Base-by-base conservation (phyloP, 2,113 vertebrate genomes). In the Osmerus eperlanus region DNA sequence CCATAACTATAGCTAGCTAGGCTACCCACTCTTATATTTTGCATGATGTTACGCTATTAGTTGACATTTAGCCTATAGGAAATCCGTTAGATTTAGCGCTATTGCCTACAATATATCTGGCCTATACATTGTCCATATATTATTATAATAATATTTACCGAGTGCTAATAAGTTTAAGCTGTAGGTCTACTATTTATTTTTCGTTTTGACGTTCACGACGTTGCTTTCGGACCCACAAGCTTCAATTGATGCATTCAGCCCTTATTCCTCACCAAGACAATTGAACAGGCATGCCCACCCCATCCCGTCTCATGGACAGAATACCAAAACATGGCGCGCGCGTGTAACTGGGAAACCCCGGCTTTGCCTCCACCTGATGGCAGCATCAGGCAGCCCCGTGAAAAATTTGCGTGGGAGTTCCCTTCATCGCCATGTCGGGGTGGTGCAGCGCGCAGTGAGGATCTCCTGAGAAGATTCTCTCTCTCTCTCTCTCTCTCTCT, bases 381-480 rank as follows among this genome's bases (percentile, higher is more conserved):
- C 89, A 91, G 90, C 91, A 91, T 89, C 85, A 91, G 91, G 91
- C 91, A 89, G 92, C 86, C 91, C 91, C 90, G 89, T 88, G 87
- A 79, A 89, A 83, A 81, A 83, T 81, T 87, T 92, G 93, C 92
- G 93, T 93, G 90, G 92, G 93, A 93, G 93, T 93, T 94, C 91
- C 93, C 92, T 84, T 74, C 88, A 85, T 84, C 86, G 86, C 89
- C 90, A 89, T 89, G 86, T 91, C 87, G 81, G 85, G 81, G 84
- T 87, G 84, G 85, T 79, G 84, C 89, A 81, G 76, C 70, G 76
- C 85, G 67, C 80, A 72, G 62, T 73, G 73, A 81, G 86, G 78
- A 75, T 83, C 74, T 83, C 82, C 80, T 81, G 56, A 71, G 67
- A 15, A 67, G 76, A 73, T 70, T 23, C 68, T 63, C 70, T 69